phyloP scores from a whole-genome alignment of 1,140 invertebrate species.

The Drosophila triauraria region DNA sequence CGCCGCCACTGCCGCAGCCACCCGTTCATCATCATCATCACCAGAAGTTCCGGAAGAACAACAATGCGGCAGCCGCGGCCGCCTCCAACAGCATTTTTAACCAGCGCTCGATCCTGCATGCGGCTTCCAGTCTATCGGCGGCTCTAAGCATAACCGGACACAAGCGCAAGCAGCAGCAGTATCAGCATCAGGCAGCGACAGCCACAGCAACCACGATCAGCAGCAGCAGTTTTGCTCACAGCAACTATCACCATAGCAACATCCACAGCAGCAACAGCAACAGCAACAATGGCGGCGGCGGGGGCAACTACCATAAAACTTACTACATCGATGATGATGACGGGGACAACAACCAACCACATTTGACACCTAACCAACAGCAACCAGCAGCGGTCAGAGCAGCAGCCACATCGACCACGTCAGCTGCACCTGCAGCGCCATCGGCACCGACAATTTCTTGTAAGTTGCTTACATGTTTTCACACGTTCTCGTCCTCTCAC shows the following conservation, averaged over 20 bases:
- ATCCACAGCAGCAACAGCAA: constrained; percentile 22
- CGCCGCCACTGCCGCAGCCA: constrained; percentile 26
- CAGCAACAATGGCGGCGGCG: constrained; percentile 22
- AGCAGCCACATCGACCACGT: constrained; percentile 43
- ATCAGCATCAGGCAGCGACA: constrained; percentile 38
- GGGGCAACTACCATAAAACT: constrained; percentile 35
- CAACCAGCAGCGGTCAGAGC: constrained; percentile 32
- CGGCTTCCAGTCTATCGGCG: constrained; percentile 68
- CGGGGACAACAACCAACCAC: constrained; percentile 54
- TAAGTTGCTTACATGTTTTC: constrained; percentile 75
- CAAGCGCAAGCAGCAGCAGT: constrained; percentile 64
- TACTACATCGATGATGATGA: constrained; percentile 70
- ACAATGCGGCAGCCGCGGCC: constrained; percentile 81
- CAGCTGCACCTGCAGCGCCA: constrained; percentile 45
- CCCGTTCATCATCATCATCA: constrained; percentile 58
- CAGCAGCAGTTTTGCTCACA: constrained; percentile 37
- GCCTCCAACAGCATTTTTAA: constrained; percentile 84
- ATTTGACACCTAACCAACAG: constrained; percentile 45
- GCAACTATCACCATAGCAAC: constrained; percentile 27
- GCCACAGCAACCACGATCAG: constrained; percentile 37
- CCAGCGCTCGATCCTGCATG: constrained; percentile 73
- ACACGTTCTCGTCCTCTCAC: constrained; percentile 22
- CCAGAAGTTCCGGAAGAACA: constrained; percentile 83
- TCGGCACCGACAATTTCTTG: constrained; percentile 83
- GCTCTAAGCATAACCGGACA: constrained; percentile 76